Evolutionary conservation across 1,140 invertebrate species (phyloP), one percentile per base, ranked within the genome.

Genomic region (Drosophila pseudoobscura): DNA sequence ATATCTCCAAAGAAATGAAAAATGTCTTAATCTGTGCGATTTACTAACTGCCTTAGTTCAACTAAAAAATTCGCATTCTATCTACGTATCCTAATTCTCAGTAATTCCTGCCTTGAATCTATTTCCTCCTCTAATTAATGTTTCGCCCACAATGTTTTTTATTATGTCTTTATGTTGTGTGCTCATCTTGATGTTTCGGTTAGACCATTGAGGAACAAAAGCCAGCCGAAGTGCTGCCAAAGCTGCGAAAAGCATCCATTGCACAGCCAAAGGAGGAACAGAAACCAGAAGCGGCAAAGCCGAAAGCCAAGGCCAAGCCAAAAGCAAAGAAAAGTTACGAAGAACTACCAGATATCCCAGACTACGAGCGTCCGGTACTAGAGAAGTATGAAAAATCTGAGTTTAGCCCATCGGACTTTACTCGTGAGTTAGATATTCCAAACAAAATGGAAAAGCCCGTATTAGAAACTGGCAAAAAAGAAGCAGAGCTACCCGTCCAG

Each of bases 311-410:
- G 70, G 70, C 92, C 5, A 93, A 93, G 41, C 91, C 92, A 53
- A 93, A 93, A 39, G 91, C 93, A 59, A 93, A 94, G 74, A 39
- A 39, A 39, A 39, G 35, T 39, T 95, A 94, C 52, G 95, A 93
- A 72, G 93, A 95, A 22, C 92, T 95, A 54, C 95, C 95, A n/a
- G 95, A 96, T 90, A 96, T 96, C 72, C 94, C 95, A 22, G 95
- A 96, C 91, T 94, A 94, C 77, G 93, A 94, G 91, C 90, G 93
- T 54, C 93, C 93, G 3, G 92, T 92, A 51, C 89, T 93, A 69
- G 93, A 94, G 80, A 93, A 93, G 78, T 93, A 93, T 68, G 93
- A 94, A 91, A 93, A 92, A 72, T 92, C 93, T 0, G 91, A 92
- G 6, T 91, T 92, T 55, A 80, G 46, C 2, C 70, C 83, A n/a